phyloP scores from a whole-genome alignment of 2,797 vertebrate genomes.

The Onychomys torridus region DNA sequence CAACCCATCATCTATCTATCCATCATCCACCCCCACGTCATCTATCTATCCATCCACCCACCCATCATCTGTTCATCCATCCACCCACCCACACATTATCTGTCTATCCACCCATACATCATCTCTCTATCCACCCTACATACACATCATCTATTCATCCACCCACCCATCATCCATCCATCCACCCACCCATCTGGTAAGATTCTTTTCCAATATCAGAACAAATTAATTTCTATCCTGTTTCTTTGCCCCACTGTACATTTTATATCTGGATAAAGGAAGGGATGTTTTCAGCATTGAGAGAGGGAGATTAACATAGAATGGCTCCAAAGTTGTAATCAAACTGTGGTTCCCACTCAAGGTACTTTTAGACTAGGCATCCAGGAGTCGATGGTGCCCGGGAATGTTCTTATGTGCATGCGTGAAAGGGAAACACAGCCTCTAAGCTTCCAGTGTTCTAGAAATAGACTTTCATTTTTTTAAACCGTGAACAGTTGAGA shows the following conservation, averaged over 20 bases:
- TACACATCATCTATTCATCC: not conserved
- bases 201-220: not conserved
- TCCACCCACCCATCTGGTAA: not conserved
- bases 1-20: too few relatives aligned
- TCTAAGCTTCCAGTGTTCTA: slow-evolving; percentile 46
- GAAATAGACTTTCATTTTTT: slow-evolving; percentile 56
- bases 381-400: not conserved
- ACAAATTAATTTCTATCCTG: slow-evolving; percentile 31
- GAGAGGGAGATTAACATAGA: slow-evolving; percentile 61
- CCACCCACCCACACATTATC: not conserved
- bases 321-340: slow-evolving; percentile 65
- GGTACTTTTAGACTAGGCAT: slow-evolving; percentile 51
- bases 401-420: not conserved
- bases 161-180: not conserved
- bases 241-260: slow-evolving; percentile 17
- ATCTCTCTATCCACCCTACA: not conserved
- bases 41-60: not conserved
- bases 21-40: not conserved
- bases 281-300: not conserved
- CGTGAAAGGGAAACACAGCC: not conserved
- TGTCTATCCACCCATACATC: not conserved
- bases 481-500: slow-evolving; percentile 58
- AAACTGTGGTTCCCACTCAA: slow-evolving; percentile 37
- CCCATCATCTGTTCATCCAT: not conserved
- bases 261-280: slow-evolving; percentile 54